Evolutionary conservation across 2,797 vertebrate species (phyloP), one percentile per base, ranked within the genome.

Genomic region (Poeciliopsis turneri): DNA sequence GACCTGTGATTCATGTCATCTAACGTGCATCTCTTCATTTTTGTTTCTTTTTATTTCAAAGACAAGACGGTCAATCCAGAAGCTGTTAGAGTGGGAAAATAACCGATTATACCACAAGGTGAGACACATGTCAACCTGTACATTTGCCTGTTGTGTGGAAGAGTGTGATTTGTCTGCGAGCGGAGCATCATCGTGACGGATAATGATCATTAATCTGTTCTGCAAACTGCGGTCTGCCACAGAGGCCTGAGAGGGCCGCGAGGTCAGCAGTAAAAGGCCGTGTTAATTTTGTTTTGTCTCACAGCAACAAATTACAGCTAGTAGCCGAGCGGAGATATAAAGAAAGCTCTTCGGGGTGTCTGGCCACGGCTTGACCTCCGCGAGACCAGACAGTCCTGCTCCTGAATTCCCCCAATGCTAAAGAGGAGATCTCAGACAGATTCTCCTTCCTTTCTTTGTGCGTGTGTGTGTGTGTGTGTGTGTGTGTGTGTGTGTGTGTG

Each of bases 71-170:
- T 99, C 98, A 66, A 98, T 99, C 94, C 97, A 99, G 93, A 99
- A 99, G 94, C 94, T 99, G 88, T 88, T 99, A 96, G 98, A 99
- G 94, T 99, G 98, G 98, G 98, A 99, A 94, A 99, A 99, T 95
- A 99, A 99, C 95, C 93, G 98, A 94, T 94, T 99, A 89, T 99
- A 99, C 95, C 98, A 99, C 92, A 99, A 99, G 97, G 98, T 99
- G 96, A 97, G 96, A 72, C 86, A 20, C 46, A 70, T 7, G 30
- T 57, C 79, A 61, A 36, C 80, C 51, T 80, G 46, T 51, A 78
- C 25, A 46, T 88, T 68, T 55, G 73, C 84, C 80, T 74, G 75
- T 51, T 78, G 79, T 84, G 84, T 89, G 80, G 71, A 88, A 85
- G 86, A n/a, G 75, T 39, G 83, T 88, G 80, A 86, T 82, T 75